A percentile compares a stretch with the other conserved stretches of the same genome.
Evolutionary conservation across 2,888 invertebrate genomes (phyloP).

Genomic region (Torymus auratus): DNA sequence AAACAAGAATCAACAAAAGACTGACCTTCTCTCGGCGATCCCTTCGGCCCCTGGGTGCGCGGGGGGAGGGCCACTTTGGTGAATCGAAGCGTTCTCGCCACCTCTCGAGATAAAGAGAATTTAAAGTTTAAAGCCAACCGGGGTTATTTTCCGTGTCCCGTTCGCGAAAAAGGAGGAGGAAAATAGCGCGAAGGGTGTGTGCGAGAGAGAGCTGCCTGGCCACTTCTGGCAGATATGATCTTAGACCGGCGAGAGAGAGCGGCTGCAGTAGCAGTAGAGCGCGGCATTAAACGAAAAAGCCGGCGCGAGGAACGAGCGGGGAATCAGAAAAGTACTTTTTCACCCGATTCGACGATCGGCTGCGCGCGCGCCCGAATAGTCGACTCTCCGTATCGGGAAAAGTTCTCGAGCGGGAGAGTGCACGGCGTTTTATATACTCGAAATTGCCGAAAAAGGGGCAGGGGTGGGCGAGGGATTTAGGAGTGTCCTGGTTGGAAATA

Average conservation of each 20-base stretch:
- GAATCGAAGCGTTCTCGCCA: conserved; percentile 66
- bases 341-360: conserved; percentile 44
- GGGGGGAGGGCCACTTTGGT: conserved; percentile 63
- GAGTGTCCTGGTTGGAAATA: too few relatives aligned
- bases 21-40: conserved; percentile 71
- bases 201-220: conserved; percentile 50
- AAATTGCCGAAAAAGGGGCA: conserved; percentile 4
- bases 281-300: conserved; percentile 48
- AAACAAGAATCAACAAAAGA: conserved; percentile 75
- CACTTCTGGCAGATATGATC: conserved; percentile 69
- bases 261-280: neutral
- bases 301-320: conserved; percentile 33
- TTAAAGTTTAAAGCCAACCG: conserved; percentile 73
- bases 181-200: conserved; percentile 60
- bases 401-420: neutral
- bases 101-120: conserved; percentile 72
- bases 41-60: conserved; percentile 59
- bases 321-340: conserved; percentile 45
- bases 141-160: conserved; percentile 57
- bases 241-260: conserved; percentile 51
- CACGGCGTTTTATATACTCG: conserved; percentile 18
- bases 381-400: conserved; percentile 24
- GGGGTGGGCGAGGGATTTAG: too few relatives aligned
- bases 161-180: conserved; percentile 48
- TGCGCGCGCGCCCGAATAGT: too few relatives aligned